Evolutionary conservation across 2,888 invertebrate species (phyloP).

Genomic region (Bembecia ichneumoniformis): DNA sequence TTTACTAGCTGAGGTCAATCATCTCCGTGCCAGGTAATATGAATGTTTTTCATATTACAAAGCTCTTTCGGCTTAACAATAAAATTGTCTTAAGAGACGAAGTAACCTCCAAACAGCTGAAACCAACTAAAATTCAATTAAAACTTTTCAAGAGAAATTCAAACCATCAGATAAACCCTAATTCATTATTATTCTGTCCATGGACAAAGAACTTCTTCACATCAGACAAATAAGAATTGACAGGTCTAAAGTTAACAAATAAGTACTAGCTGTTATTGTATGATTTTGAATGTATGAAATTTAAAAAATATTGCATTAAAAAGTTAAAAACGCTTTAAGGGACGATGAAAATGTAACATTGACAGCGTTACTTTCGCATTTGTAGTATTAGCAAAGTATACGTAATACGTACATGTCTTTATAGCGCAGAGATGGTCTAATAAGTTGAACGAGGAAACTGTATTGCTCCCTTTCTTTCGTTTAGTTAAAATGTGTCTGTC

Average conservation of each 20-base stretch:
- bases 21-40: background rate
- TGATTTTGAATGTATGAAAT: too few relatives aligned
- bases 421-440: too few relatives aligned
- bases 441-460: constrained; percentile 35
- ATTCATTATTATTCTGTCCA: constrained; percentile 62
- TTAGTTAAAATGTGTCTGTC: constrained; percentile 46
- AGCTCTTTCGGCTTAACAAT: constrained; percentile 44
- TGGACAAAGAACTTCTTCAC: constrained; percentile 56
- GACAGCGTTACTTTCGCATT: too few relatives aligned
- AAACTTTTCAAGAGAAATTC: constrained; percentile 56
- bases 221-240: constrained; percentile 53
- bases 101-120: constrained; percentile 51
- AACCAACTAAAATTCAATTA: constrained; percentile 64
- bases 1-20: too few relatives aligned
- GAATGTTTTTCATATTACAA: constrained; percentile 7
- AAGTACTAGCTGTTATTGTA: too few relatives aligned
- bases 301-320: too few relatives aligned
- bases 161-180: constrained; percentile 56
- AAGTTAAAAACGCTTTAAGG: too few relatives aligned
- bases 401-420: too few relatives aligned
- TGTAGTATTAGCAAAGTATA: too few relatives aligned
- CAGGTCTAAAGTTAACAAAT: constrained; percentile 6
- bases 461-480: constrained; percentile 40
- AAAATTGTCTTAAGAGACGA: constrained; percentile 42
- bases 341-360: too few relatives aligned